Conservation (phyloP, 2,113 vertebrate genomes). For the Spermophilus dauricus region DNA sequence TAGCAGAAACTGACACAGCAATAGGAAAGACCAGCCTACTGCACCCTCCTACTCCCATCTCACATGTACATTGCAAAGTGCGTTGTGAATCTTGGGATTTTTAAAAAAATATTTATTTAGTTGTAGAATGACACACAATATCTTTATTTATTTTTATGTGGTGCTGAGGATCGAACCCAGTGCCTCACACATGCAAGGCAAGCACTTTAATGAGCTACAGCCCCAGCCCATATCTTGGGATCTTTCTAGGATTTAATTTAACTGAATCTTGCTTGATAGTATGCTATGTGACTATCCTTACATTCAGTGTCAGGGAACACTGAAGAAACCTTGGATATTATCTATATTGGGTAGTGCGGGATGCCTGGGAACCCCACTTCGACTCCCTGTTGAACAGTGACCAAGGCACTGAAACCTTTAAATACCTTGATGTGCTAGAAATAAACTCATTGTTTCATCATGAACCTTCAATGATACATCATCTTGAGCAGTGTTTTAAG, state of each 20-base stretch:
- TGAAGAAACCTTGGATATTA: neutral
- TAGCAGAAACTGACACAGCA: neutral
- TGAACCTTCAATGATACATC: neutral
- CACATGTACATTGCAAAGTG: neutral
- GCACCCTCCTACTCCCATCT: neutral
- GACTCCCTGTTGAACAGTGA: neutral
- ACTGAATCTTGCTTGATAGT: neutral
- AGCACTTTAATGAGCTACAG: no score
- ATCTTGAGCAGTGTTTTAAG: neutral
- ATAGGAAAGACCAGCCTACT: neutral
- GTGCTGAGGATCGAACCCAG: no score
- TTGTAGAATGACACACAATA: no score
- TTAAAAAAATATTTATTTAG: no score
- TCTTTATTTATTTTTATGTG: no score
- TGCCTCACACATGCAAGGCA: no score
- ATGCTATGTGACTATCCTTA: neutral
- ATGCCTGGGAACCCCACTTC: neutral
- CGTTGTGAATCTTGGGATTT: neutral
- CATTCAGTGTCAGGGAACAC: neutral
- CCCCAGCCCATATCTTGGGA: neutral
- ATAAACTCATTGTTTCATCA: constrained; percentile 60
- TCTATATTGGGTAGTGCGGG: neutral
- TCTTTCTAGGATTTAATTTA: neutral
- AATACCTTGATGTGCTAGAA: neutral
- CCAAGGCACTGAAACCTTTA: neutral